Evolutionary conservation across 2,888 invertebrate species (phyloP).

Genomic region (Altica lythri): DNA sequence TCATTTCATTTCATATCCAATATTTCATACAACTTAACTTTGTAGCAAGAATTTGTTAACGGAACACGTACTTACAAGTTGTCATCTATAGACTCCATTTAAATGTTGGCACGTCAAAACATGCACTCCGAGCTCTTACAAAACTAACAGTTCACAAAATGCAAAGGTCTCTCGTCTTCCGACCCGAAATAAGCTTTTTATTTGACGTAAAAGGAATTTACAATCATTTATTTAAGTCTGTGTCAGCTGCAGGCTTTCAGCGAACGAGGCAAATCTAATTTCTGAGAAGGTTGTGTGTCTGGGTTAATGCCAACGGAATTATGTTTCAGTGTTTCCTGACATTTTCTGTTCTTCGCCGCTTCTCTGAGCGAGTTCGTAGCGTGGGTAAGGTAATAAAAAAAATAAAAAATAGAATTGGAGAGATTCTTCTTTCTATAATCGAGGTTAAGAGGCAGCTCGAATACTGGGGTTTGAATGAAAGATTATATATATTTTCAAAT

Average conservation of each 20-base stretch:
- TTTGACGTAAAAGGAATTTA: conserved; percentile 29
- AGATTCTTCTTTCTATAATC: too few species aligned
- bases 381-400: too few species aligned
- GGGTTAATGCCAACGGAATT: conserved; percentile 28
- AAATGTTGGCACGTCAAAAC: conserved; percentile 2
- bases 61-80: not conserved
- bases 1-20: not conserved
- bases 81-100: not conserved
- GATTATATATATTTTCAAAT: too few species aligned
- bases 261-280: conserved; percentile 32
- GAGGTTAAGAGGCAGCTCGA: too few species aligned
- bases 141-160: conserved; percentile 4
- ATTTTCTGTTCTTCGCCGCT: conserved; percentile 12
- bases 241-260: conserved; percentile 30
- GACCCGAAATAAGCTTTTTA: conserved; percentile 18
- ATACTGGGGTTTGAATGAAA: too few species aligned
- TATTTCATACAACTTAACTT: not conserved
- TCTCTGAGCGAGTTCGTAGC: too few species aligned
- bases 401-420: too few species aligned
- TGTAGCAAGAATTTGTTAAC: not conserved
- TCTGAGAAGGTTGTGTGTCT: conserved; percentile 30
- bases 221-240: conserved; percentile 32
- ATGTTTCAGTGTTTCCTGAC: conserved; percentile 25
- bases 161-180: conserved; percentile 7
- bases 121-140: not conserved